A percentile compares a stretch with the other conserved stretches of the same genome.
Evolutionary conservation across 2,113 vertebrate genomes (phyloP).

Genomic region (Corythaixoides concolor): DNA sequence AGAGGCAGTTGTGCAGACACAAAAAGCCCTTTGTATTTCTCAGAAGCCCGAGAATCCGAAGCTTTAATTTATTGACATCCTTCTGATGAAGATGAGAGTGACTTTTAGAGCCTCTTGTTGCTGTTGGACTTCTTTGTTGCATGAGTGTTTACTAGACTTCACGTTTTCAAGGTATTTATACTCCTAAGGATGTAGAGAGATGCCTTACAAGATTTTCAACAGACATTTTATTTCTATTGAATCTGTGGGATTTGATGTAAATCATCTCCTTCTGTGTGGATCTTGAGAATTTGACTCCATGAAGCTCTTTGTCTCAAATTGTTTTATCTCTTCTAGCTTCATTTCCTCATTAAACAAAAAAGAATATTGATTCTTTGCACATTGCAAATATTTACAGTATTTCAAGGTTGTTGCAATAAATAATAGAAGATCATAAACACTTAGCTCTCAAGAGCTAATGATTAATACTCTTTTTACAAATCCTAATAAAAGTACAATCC

Average conservation of each 20-base stretch:
- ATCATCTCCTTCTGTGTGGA: not conserved
- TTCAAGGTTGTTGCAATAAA: not conserved
- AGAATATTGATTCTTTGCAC: not conserved
- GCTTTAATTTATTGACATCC: not conserved
- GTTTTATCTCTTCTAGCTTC: not conserved
- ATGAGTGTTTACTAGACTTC: not conserved
- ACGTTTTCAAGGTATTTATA: not conserved
- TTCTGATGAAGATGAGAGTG: not conserved
- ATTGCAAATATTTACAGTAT: not conserved
- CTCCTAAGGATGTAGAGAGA: not conserved
- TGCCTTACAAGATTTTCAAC: not conserved
- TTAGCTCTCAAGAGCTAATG: not conserved
- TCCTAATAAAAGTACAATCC: accelerated
- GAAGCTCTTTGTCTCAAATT: not conserved
- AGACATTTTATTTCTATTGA: not conserved
- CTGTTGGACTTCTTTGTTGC: not conserved
- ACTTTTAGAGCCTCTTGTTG: not conserved
- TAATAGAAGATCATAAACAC: not conserved
- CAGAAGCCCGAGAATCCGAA: not conserved
- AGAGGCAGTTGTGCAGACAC: not conserved
- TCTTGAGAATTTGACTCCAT: not conserved
- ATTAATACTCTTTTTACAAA: not conserved
- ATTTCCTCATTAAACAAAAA: not conserved
- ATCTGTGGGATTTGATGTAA: not conserved
- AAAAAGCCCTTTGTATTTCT: not conserved